Base-by-base conservation (phyloP, 2,113 vertebrate genomes). In the Paramisgurnus dabryanus region DNA sequence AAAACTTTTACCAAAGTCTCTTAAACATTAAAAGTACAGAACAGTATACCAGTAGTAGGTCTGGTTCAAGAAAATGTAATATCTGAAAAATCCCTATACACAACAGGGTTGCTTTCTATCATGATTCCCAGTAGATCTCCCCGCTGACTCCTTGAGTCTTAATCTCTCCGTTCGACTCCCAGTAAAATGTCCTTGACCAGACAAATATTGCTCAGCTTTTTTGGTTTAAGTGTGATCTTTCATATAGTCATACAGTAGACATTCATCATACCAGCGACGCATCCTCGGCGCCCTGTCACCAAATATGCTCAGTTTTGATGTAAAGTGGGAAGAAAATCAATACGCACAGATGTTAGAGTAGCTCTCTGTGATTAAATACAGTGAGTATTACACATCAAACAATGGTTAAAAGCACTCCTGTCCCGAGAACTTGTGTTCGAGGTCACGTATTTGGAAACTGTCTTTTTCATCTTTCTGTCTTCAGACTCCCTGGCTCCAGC, bases 401-500 rank as follows among this genome's bases (percentile, higher is more conserved):
- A 80, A 50, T 84, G 79, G 86, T 85, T 84, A 87, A 68, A 78
- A 82, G 82, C 57, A 90, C 86, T 85, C 76, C 65, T 84, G 78
- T 72, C 72, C 72, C 61, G 78, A 64, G 82, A 55, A 81, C 83
- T 67, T 55, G 1, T 2, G 80, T 0, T 12, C 79, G 78, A 13
- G 64, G 49, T 34, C 80, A 67, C 64, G 10, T 76, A 67, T 83
- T 72, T 87, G 50, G 60, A 74, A 80, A 49, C 22, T 81, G 80
- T 53, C 90, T 86, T 85, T 71, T 64, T 84, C 27, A 34, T 76
- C 85, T 85, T 40, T 7, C 70, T 86, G 85, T 86, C 90, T 88
- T 92, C 89, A 94, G 92, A 94, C 89, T 90, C 77, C 72, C 45
- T 89, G 91, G 87, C 91, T 95, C 90, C 89, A 82, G 82, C 83